Base-by-base conservation (phyloP, 2,113 vertebrate species). In the Silurus glanis region DNA sequence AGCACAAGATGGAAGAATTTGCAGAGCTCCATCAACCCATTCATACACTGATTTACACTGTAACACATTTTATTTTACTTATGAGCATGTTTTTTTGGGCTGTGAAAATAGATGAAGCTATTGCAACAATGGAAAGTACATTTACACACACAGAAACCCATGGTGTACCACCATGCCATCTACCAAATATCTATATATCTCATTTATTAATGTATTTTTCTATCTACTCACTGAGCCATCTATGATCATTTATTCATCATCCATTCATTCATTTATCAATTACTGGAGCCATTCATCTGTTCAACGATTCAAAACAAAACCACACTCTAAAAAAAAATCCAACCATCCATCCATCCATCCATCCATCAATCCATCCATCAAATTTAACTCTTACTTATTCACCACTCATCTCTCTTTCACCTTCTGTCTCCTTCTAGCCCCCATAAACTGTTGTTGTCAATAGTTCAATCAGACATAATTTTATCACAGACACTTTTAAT, bases 401-500 rank as follows among this genome's bases (percentile, higher is more conserved):
- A 64, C 37, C 45, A 64, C 12, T 51, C 67, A 25, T 55, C n/a
- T 21, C 69, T 87, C 83, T 21, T 61, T 64, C 61, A 55, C 37
- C 45, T 69, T 25, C 61, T 62, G 16, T 69, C 67, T 66, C 80
- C 49, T 21, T 80, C 78, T 67, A 56, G 9, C 53, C 83, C 74
- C 62, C 72, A 72, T 61, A 80, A 80, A 49, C 49, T 19, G 5
- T 55, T 72, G 23, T 56, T 80, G 64, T 86, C 85, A 80, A 75
- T 80, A 84, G 75, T 75, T 83, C 84, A 83, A 83, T 86, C 58
- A 81, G 83, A 53, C 5, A 9, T 86, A 75, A 84, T 89, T 86
- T 69, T 58, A 83, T 75, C 81, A 72, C 51, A 76, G 14, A 61
- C 82, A 45, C 23, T 87, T 86, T 84, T 85, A 62, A 71, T 83